Evolutionary conservation across 2,113 vertebrate genomes (phyloP).

Genomic region (Gallinago jamesoni): DNA sequence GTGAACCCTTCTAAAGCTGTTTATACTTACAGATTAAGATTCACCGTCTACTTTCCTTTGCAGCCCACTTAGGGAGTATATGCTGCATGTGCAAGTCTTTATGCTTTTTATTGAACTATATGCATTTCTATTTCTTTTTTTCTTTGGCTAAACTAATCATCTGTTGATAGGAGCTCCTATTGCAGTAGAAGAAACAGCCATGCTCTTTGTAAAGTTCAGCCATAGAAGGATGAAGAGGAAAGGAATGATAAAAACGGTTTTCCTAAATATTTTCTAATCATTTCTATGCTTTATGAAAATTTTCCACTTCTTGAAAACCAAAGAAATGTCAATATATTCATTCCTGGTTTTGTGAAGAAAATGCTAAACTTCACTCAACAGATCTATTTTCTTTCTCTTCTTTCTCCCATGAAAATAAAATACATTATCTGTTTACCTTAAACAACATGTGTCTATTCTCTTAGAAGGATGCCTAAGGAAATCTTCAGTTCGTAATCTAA

Average conservation of each 20-base stretch:
- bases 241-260: neutral
- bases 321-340: neutral
- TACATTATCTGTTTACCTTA: neutral
- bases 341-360: neutral
- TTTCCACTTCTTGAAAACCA: neutral
- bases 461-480: conserved; percentile 10
- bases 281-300: neutral
- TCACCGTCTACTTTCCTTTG: neutral
- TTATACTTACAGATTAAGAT: neutral
- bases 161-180: neutral
- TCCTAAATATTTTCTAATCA: neutral
- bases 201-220: neutral
- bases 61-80: neutral
- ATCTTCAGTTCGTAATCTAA: neutral
- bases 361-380: neutral
- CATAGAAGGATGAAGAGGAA: neutral
- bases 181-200: neutral
- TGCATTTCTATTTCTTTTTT: neutral
- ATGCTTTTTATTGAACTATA: neutral
- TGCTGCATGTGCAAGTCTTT: neutral
- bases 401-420: neutral
- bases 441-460: neutral
- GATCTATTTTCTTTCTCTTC: neutral
- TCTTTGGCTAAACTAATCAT: neutral
- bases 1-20: neutral